Conservation (phyloP, 2,113 vertebrate species). For the Myotis davidii region DNA sequence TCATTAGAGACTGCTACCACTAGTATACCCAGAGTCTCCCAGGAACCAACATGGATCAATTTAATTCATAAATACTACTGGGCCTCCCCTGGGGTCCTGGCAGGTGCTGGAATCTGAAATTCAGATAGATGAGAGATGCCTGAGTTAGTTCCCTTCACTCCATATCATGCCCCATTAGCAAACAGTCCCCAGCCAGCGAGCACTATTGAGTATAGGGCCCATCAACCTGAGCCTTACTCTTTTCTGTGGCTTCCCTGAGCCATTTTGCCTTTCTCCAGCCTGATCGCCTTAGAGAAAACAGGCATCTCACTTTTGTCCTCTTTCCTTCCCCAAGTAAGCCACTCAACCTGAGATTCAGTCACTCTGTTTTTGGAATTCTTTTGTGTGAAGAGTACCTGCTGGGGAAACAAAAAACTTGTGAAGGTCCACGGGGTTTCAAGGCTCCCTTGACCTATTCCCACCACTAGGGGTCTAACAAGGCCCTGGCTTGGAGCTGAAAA, state of each 20-base stretch:
- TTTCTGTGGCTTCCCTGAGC: not conserved
- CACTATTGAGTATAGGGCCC: not conserved
- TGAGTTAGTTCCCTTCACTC: not conserved
- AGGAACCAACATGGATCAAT: not conserved
- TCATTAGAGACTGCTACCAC: not conserved
- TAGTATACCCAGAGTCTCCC: not conserved
- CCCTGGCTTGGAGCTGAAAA: not conserved
- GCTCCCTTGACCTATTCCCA: not conserved
- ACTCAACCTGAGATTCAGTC: not conserved
- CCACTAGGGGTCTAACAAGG: not conserved
- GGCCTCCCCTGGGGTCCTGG: not conserved
- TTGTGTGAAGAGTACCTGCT: not conserved
- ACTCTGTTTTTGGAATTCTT: not conserved
- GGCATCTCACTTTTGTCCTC: not conserved
- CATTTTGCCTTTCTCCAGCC: slow-evolving; percentile 22
- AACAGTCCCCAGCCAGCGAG: not conserved
- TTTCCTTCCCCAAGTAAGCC: not conserved
- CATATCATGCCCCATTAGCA: not conserved
- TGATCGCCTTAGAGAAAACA: not conserved
- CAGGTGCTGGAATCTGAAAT: not conserved
- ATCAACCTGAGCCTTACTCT: not conserved
- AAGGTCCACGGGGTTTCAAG: not conserved
- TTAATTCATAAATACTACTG: slow-evolving; percentile 1
- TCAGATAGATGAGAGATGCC: not conserved
- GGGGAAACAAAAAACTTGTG: not conserved